These are phyloP conservation scores for Galago senegalensis DNA, from an alignment of 2,797 vertebrate genomes.

Conservation along the genomic window DNA sequence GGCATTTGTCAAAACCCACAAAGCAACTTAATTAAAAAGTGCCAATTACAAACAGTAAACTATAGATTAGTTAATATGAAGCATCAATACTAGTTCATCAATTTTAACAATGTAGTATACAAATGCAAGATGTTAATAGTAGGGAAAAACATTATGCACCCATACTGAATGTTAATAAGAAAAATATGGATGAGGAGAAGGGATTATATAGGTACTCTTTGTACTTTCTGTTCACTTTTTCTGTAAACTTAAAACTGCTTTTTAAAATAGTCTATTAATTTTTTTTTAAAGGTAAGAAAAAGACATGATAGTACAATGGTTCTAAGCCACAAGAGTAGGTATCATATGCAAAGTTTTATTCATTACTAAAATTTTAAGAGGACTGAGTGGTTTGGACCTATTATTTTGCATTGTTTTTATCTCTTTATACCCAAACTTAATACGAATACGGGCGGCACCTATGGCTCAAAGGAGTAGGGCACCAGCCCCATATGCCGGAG, in stretches of 20 bases:
- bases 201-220: not conserved
- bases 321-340: not conserved
- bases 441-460: not conserved
- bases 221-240: constrained; percentile 29
- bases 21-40: constrained; percentile 23
- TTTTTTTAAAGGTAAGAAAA: not conserved
- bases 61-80: constrained; percentile 4
- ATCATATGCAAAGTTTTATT: constrained; percentile 20
- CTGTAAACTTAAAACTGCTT: constrained; percentile 42
- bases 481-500: too few relatives aligned
- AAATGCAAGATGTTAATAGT: not conserved
- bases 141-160: not conserved
- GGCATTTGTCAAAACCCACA: not conserved
- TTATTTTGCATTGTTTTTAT: constrained; percentile 20
- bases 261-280: constrained; percentile 48
- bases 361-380: constrained; percentile 47
- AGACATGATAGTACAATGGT: not conserved
- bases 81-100: constrained; percentile 27
- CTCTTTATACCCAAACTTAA: constrained; percentile 17
- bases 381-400: not conserved
- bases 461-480: too few relatives aligned
- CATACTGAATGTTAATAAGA: not conserved
- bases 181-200: not conserved
- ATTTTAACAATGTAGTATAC: constrained; percentile 15
- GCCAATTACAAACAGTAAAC: constrained; percentile 9